phyloP scores from a whole-genome alignment of 1,140 invertebrate genomes.

The Trichogramma pretiosum region DNA sequence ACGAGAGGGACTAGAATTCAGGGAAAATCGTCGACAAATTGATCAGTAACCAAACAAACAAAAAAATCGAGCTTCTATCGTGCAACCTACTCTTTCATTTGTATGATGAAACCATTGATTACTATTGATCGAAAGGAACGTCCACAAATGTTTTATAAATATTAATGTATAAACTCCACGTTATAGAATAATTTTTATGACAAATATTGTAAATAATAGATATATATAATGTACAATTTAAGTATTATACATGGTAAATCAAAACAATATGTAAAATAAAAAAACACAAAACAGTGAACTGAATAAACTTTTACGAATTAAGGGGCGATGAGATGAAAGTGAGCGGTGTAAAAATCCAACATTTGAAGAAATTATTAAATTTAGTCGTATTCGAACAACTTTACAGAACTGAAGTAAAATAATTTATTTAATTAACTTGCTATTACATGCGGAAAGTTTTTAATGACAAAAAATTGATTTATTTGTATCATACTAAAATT shows the following conservation, averaged over 20 bases:
- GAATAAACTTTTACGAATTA: slow-evolving; percentile 8
- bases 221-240: no score
- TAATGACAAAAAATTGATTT: no score
- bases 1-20: no score
- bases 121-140: slow-evolving; percentile 1
- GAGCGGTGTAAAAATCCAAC: not conserved
- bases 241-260: not conserved
- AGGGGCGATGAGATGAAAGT: not conserved
- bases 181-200: not conserved
- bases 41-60: not conserved
- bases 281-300: slow-evolving; percentile 1
- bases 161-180: not conserved
- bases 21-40: no score
- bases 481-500: no score
- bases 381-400: slow-evolving; percentile 10
- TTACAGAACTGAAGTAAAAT: no score
- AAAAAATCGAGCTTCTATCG: slow-evolving; percentile 11
- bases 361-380: slow-evolving; percentile 6
- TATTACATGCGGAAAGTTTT: no score
- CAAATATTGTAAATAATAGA: not conserved
- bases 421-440: no score
- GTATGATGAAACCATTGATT: slow-evolving; percentile 1
- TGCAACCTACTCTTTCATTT: slow-evolving; percentile 3
- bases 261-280: not conserved
- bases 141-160: slow-evolving; percentile 3